These are phyloP conservation scores for Hipparchia semele DNA, from an alignment of 2,888 invertebrate species.

Conservation along the genomic window DNA sequence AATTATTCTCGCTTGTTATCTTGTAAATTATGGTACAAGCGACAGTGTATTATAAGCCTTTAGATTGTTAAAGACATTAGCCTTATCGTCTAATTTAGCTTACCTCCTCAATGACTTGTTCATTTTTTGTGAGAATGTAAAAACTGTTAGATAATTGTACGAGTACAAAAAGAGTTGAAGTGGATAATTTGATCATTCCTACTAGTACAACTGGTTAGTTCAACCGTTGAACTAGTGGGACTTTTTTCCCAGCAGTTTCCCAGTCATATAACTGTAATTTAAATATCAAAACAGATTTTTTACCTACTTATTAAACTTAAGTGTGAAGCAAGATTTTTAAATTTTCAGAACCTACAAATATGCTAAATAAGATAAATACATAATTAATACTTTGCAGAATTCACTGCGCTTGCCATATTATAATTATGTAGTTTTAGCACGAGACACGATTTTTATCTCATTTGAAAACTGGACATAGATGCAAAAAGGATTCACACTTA, in stretches of 20 bases:
- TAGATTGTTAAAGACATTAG: not conserved
- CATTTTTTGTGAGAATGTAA: not conserved
- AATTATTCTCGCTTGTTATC: not conserved
- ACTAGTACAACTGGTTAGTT: not conserved
- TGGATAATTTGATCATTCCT: constrained; percentile 4
- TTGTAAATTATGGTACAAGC: not conserved
- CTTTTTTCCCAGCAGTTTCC: too few relatives aligned
- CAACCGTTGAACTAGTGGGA: not conserved
- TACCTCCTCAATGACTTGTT: not conserved
- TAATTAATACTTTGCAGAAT: too few relatives aligned
- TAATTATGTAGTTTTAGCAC: not conserved
- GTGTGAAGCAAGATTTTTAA: not conserved
- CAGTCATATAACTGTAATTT: too few relatives aligned
- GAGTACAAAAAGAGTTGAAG: not conserved
- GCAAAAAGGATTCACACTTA: too few relatives aligned
- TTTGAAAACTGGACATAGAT: not conserved
- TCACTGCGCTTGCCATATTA: not conserved
- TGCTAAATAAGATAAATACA: not conserved
- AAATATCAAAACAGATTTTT: not conserved
- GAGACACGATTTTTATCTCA: not conserved
- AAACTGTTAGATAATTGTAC: not conserved
- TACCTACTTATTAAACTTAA: too few relatives aligned
- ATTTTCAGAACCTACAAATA: not conserved
- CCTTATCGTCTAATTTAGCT: constrained; percentile 4
- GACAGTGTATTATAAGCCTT: not conserved